phyloP scores from a whole-genome alignment of 1,140 invertebrate species.

The Psix sp. region DNA sequence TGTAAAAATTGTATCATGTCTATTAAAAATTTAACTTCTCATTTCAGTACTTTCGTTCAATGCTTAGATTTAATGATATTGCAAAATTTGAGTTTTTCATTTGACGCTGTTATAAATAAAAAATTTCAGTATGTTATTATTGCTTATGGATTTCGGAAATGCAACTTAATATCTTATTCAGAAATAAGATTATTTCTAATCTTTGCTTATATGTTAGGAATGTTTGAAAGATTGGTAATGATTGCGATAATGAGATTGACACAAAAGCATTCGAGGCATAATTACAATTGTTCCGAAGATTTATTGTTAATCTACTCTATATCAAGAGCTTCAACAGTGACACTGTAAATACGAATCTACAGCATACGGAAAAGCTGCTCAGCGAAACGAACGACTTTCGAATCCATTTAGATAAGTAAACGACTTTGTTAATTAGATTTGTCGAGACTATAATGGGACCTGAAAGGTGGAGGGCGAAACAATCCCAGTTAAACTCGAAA shows the following conservation, averaged over 20 bases:
- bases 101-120: too few species aligned
- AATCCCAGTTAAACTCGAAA: conserved; percentile 65
- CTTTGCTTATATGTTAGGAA: conserved; percentile 11
- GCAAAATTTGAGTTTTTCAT: too few species aligned
- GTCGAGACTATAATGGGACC: conserved; percentile 66
- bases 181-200: too few species aligned
- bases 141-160: too few species aligned
- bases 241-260: conserved; percentile 48
- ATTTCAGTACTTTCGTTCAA: too few species aligned
- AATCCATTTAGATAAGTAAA: conserved; percentile 75
- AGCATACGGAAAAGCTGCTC: conserved; percentile 55
- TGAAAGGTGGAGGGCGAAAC: conserved; percentile 65
- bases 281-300: conserved; percentile 54
- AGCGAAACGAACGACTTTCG: conserved; percentile 66
- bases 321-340: conserved; percentile 50
- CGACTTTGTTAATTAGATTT: conserved; percentile 74
- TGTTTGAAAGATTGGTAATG: conserved; percentile 25
- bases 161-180: too few species aligned
- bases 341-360: conserved; percentile 57
- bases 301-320: conserved; percentile 59
- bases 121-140: too few species aligned
- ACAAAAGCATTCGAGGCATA: conserved; percentile 35
- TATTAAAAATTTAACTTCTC: too few species aligned
- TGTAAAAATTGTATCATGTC: too few species aligned
- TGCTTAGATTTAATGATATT: too few species aligned